These are phyloP conservation scores for Ahaetulla prasina DNA, from an alignment of 2,113 vertebrate species.

Conservation along the genomic window DNA sequence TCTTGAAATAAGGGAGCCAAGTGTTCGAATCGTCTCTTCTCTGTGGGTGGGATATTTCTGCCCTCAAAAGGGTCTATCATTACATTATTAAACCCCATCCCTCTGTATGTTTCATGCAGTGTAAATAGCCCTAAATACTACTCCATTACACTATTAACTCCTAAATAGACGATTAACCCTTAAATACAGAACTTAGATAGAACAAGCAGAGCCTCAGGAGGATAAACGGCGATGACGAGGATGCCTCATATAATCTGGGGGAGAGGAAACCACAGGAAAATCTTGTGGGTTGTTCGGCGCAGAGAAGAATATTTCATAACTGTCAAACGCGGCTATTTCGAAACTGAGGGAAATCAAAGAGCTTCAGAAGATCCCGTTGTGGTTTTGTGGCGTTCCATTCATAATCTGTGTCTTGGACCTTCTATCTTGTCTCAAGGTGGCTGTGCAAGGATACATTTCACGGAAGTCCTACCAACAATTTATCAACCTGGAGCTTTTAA, in stretches of 20 bases:
- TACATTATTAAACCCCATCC: background rate
- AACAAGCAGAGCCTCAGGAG: background rate
- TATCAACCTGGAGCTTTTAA: background rate
- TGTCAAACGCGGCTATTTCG: background rate
- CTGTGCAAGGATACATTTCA: background rate
- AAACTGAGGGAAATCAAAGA: background rate
- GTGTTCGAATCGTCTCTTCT: background rate
- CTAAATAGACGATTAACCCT: background rate
- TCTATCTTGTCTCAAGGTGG: background rate
- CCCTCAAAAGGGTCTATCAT: background rate
- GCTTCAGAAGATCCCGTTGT: background rate
- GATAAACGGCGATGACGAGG: background rate
- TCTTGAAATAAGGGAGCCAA: background rate
- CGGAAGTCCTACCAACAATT: background rate
- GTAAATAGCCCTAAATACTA: background rate
- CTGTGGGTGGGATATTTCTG: background rate
- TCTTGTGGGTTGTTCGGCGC: constrained; percentile 3
- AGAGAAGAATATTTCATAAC: background rate
- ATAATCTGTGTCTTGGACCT: background rate
- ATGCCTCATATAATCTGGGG: background rate
- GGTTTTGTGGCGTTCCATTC: background rate
- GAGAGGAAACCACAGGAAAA: background rate
- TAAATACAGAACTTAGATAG: background rate
- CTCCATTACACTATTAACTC: background rate
- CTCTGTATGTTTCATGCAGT: background rate